Percentiles rank a stretch among this genome's conserved stretches.
Evolutionary conservation across 2,888 invertebrate genomes (phyloP).

Genomic region (Lathronympha strigana): DNA sequence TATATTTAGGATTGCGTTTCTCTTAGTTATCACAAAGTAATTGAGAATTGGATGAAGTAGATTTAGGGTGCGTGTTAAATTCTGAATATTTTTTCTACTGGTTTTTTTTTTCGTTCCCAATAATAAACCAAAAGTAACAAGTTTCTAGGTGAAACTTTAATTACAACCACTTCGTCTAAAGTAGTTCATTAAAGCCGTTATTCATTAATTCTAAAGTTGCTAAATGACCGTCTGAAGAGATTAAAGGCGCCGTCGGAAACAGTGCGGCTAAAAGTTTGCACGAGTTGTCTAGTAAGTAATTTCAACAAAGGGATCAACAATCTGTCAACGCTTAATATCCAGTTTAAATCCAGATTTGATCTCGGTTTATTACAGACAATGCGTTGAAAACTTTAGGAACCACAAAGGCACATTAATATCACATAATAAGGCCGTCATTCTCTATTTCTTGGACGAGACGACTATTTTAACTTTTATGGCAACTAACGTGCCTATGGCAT

Average conservation of each 20-base stretch:
- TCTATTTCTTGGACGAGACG: slow-evolving; percentile 5
- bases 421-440: background rate
- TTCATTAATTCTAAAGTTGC: slow-evolving; percentile 1
- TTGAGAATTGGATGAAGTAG: background rate
- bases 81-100: background rate
- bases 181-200: background rate
- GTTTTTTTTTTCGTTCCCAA: background rate
- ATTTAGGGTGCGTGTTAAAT: background rate
- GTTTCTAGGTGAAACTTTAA: background rate
- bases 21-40: background rate
- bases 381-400: slow-evolving; percentile 8
- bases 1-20: slow-evolving; percentile 17
- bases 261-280: slow-evolving; percentile 10
- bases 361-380: slow-evolving; percentile 12
- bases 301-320: slow-evolving; percentile 19
- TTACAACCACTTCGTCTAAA: slow-evolving; percentile 2
- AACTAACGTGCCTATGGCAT: background rate
- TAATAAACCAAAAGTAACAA: background rate
- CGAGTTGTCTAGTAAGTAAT: background rate
- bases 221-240: background rate
- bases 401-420: background rate
- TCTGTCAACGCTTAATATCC: slow-evolving; percentile 5
- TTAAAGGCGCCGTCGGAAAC: background rate
- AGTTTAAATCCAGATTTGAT: slow-evolving; percentile 14
- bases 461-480: background rate